Conservation (phyloP, 2,888 invertebrate species). For the Standfussiana lucernea region DNA sequence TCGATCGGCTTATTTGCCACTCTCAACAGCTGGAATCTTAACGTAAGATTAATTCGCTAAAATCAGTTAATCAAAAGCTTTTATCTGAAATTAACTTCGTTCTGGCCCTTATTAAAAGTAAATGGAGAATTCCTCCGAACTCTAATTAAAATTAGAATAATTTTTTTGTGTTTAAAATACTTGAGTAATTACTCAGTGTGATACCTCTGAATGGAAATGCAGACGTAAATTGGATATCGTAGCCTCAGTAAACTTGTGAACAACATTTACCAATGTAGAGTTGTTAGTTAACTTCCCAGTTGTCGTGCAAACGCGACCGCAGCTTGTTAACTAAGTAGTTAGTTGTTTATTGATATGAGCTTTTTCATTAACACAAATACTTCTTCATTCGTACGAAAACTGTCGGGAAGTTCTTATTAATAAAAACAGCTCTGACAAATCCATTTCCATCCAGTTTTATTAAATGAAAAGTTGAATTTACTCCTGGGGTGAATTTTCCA, state of each 20-base stretch:
- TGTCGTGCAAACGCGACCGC: slow-evolving; percentile 34
- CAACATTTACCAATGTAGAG: slow-evolving; percentile 43
- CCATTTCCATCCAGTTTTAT: neutral
- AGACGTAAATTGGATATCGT: slow-evolving; percentile 40
- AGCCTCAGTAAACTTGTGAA: slow-evolving; percentile 49
- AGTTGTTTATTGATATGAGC: slow-evolving; percentile 46
- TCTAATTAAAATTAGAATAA: neutral
- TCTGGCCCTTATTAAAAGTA: neutral
- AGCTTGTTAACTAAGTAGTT: slow-evolving; percentile 39
- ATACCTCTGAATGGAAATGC: slow-evolving; percentile 11
- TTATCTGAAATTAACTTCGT: slow-evolving; percentile 3
- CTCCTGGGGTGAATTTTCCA: slow-evolving; percentile 22
- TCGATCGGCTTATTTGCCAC: neutral
- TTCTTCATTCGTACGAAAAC: slow-evolving; percentile 21
- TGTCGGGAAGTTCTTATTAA: slow-evolving; percentile 15
- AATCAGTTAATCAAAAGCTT: slow-evolving; percentile 6
- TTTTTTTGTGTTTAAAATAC: neutral
- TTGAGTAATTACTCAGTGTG: neutral
- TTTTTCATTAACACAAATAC: slow-evolving; percentile 38
- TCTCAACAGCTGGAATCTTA: slow-evolving; percentile 2
- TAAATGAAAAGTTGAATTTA: slow-evolving; percentile 25
- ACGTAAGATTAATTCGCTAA: neutral
- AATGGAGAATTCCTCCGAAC: neutral
- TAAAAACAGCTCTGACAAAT: slow-evolving; percentile 26
- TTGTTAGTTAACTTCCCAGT: slow-evolving; percentile 50